Percentiles rank a stretch among this genome's conserved stretches.
Conservation (phyloP, 2,113 vertebrate genomes). For the Rhea pennata region DNA sequence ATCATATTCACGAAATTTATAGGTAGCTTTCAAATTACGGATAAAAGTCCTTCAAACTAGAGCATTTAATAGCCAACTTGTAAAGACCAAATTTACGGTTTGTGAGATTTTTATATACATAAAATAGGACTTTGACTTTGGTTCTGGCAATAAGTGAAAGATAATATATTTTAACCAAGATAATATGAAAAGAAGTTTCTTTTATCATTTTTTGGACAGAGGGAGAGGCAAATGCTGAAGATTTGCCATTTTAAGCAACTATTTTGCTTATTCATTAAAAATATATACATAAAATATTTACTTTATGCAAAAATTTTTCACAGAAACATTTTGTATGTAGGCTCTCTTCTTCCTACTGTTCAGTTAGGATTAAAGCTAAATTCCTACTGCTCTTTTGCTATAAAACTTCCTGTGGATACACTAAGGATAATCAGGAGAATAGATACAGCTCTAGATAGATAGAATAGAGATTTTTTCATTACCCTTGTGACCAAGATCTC, state of each 20-base stretch:
- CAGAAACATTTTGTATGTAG: background rate
- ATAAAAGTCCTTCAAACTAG: background rate
- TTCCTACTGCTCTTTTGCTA: background rate
- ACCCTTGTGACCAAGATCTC: background rate
- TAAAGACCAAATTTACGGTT: background rate
- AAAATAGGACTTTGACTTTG: background rate
- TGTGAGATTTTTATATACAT: background rate
- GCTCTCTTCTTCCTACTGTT: background rate
- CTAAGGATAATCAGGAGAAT: background rate
- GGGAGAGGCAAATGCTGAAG: background rate
- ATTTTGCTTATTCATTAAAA: background rate
- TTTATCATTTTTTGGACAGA: background rate
- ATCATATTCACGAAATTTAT: background rate
- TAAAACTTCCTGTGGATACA: background rate
- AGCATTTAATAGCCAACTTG: background rate
- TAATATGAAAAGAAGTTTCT: background rate
- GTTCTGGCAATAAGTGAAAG: background rate
- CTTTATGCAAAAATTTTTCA: background rate
- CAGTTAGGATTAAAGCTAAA: background rate
- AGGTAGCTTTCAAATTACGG: background rate
- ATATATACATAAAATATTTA: background rate
- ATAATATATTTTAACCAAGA: background rate
- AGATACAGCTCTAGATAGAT: background rate
- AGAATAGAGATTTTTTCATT: background rate
- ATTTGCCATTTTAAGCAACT: background rate